phyloP scores from a whole-genome alignment of 2,113 vertebrate genomes.

The Phaethon lepturus region DNA sequence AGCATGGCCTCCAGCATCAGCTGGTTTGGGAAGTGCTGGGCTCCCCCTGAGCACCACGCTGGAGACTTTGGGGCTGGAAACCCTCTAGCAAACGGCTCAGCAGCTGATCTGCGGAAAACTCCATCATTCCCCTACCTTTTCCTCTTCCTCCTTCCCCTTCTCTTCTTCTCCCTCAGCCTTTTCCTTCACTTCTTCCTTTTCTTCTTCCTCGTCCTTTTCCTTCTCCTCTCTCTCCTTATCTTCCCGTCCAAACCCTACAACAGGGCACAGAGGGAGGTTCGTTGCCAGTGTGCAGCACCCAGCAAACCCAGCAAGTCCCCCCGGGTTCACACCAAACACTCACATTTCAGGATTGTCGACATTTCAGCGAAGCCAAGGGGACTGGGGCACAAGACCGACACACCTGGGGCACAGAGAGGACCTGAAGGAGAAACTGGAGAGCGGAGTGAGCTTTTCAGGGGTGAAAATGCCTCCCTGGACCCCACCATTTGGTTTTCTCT shows the following conservation, averaged over 20 bases:
- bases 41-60: background rate
- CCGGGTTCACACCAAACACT: background rate
- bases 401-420: background rate
- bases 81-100: background rate
- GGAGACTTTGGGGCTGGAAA: background rate
- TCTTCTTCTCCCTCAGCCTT: conserved; percentile 1
- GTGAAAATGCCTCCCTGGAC: background rate
- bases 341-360: conserved; percentile 67
- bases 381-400: background rate
- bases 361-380: background rate
- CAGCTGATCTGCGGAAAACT: background rate
- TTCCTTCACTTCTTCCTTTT: background rate
- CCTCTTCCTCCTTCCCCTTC: conserved; percentile 14
- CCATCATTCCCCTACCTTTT: conserved; percentile 25
- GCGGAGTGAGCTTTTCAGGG: background rate
- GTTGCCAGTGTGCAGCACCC: background rate
- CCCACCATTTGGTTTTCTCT: background rate
- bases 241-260: conserved; percentile 65
- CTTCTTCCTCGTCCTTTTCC: background rate
- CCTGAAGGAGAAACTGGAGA: background rate
- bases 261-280: background rate
- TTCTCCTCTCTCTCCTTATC: conserved; percentile 36
- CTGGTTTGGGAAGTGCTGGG: background rate
- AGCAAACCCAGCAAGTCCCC: background rate
- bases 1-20: accelerated